Percentiles rank a stretch among this genome's conserved stretches.
These are phyloP conservation scores for Bubalus kerabau DNA, from an alignment of 2,113 vertebrate genomes.

Conservation along the genomic window DNA sequence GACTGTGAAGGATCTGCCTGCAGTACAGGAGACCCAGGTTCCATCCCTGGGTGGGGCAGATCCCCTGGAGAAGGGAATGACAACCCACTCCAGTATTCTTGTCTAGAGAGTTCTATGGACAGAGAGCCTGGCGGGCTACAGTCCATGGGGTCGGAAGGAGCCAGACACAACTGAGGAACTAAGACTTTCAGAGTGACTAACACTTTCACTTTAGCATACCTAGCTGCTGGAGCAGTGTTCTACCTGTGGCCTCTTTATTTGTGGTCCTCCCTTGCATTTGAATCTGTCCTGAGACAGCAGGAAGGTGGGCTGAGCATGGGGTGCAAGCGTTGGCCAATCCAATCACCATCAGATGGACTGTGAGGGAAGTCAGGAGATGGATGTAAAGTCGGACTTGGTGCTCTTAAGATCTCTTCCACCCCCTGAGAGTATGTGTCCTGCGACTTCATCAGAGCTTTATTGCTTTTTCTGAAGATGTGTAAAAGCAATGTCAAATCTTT, in stretches of 20 bases:
- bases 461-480: neutral
- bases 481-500: neutral
- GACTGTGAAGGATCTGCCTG: neutral
- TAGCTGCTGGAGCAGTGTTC: neutral
- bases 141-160: neutral
- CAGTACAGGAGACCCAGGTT: neutral
- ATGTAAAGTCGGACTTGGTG: rapidly evolving
- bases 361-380: neutral
- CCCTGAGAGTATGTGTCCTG: neutral
- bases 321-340: too few relatives aligned
- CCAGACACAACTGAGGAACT: neutral
- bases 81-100: neutral
- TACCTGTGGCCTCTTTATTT: neutral
- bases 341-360: neutral
- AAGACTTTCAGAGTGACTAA: neutral
- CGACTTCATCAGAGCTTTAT: neutral
- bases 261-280: neutral
- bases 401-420: neutral
- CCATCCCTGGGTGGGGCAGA: neutral
- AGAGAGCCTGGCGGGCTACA: neutral
- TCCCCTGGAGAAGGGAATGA: neutral
- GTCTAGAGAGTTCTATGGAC: neutral
- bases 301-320: rapidly evolving
- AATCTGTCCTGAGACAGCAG: neutral
- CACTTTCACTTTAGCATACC: neutral